Conservation (phyloP, 2,888 invertebrate species). For the Omphaloscelis lunosa region DNA sequence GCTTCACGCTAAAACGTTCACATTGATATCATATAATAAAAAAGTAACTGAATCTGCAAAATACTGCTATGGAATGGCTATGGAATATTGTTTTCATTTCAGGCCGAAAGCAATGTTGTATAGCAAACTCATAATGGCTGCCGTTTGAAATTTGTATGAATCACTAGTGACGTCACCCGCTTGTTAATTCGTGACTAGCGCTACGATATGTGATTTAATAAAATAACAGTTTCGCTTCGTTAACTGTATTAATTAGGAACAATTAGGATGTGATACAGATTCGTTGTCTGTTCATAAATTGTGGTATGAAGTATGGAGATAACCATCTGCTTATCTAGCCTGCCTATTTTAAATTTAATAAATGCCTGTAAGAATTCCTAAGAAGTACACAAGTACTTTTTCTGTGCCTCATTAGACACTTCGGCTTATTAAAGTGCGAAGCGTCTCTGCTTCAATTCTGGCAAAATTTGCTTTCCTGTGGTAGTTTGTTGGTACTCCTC, state of each 20-base stretch:
- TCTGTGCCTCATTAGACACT: not conserved
- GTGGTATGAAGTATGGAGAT: not conserved
- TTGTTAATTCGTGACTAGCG: slow-evolving; percentile 66
- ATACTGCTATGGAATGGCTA: not conserved
- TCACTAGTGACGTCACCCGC: slow-evolving; percentile 71
- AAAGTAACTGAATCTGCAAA: slow-evolving; percentile 5
- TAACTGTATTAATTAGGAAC: slow-evolving; percentile 65
- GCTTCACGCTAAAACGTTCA: not conserved
- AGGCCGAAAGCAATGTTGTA: slow-evolving; percentile 23
- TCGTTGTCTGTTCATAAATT: slow-evolving; percentile 14
- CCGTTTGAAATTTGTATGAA: slow-evolving; percentile 63
- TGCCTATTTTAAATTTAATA: not conserved
- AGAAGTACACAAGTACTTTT: not conserved
- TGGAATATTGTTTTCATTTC: slow-evolving; percentile 25
- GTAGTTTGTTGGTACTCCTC: too few relatives aligned
- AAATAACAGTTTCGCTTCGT: slow-evolving; percentile 65
- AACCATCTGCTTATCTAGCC: not conserved
- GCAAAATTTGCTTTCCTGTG: too few relatives aligned
- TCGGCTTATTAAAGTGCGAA: not conserved
- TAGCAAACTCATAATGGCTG: slow-evolving; percentile 41
- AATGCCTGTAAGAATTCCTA: not conserved
- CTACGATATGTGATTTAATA: slow-evolving; percentile 70
- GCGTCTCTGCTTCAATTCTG: too few relatives aligned
- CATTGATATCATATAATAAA: slow-evolving; percentile 2
- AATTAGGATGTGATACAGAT: slow-evolving; percentile 50